Percentiles rank a stretch among this genome's conserved stretches.
Evolutionary conservation across 2,888 invertebrate species (phyloP).

Genomic region (Endomychus coccineus): DNA sequence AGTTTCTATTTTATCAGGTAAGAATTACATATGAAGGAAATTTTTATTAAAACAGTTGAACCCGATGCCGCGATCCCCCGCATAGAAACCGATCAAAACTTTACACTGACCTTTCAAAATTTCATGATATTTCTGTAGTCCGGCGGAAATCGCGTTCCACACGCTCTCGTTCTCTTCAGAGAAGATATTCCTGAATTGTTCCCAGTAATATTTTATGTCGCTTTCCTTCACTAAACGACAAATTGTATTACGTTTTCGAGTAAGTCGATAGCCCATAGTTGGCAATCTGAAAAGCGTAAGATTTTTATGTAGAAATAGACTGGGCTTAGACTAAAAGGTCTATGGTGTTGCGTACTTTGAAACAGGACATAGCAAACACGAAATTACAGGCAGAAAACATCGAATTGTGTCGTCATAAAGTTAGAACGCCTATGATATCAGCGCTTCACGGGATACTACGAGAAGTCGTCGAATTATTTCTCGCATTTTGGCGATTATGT

Average conservation of each 20-base stretch:
- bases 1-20: too few species aligned
- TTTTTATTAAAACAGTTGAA: neutral
- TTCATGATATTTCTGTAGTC: slow-evolving; percentile 56
- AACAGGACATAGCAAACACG: too few species aligned
- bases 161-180: slow-evolving; percentile 55
- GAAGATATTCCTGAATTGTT: slow-evolving; percentile 54
- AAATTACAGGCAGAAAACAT: too few species aligned
- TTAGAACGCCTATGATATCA: too few species aligned
- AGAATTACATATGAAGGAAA: neutral
- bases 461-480: too few species aligned
- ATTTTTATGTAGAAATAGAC: too few species aligned
- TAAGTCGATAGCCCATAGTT: slow-evolving; percentile 37
- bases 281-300: slow-evolving; percentile 28
- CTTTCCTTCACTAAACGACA: slow-evolving; percentile 49
- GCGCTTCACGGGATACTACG: slow-evolving; percentile 1
- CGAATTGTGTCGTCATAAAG: too few species aligned
- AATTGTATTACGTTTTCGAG: slow-evolving; percentile 42
- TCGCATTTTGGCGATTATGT: too few species aligned
- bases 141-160: slow-evolving; percentile 62
- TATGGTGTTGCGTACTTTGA: too few species aligned
- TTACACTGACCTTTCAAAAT: slow-evolving; percentile 11
- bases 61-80: neutral
- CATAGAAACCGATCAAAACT: neutral
- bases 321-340: too few species aligned
- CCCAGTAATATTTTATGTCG: slow-evolving; percentile 62